phyloP scores from a whole-genome alignment of 2,888 invertebrate species.

The Cephalotes varians region DNA sequence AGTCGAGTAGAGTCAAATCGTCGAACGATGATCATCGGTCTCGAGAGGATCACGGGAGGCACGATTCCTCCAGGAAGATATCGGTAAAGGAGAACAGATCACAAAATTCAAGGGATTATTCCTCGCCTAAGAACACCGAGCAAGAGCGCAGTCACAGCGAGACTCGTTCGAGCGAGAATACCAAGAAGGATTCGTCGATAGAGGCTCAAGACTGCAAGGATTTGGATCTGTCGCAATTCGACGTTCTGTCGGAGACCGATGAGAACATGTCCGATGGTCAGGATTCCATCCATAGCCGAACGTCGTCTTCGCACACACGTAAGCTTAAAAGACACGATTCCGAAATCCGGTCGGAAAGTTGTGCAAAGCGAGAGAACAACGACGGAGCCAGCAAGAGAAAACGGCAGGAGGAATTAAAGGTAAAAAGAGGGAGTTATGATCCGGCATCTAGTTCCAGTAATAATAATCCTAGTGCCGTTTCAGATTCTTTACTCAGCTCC shows the following conservation, averaged over 20 bases:
- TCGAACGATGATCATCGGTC: conserved; percentile 57
- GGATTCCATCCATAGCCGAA: conserved; percentile 40
- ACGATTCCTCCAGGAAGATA: conserved; percentile 54
- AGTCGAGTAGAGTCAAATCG: conserved; percentile 64
- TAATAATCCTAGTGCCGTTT: conserved; percentile 80
- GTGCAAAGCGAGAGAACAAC: conserved; percentile 54
- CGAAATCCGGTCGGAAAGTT: conserved; percentile 67
- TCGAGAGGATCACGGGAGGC: conserved; percentile 59
- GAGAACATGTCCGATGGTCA: conserved; percentile 70
- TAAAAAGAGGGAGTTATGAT: conserved; percentile 76
- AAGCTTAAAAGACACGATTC: conserved; percentile 64
- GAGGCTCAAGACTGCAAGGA: conserved; percentile 76
- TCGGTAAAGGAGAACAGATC: conserved; percentile 51
- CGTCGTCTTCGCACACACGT: conserved; percentile 43
- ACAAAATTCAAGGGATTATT: conserved; percentile 51
- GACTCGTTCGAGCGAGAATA: conserved; percentile 44
- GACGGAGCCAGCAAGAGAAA: conserved; percentile 48
- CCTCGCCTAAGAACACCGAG: conserved; percentile 55
- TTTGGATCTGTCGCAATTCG: conserved; percentile 80
- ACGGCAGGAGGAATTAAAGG: conserved; percentile 75
- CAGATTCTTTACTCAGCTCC: conserved; percentile 77
- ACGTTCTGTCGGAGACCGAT: conserved; percentile 80
- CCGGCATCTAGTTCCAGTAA: conserved; percentile 71
- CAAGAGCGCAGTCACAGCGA: conserved; percentile 61
- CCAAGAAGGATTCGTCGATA: conserved; percentile 56